A percentile compares a stretch with the other conserved stretches of the same genome.
phyloP scores from a whole-genome alignment of 2,113 vertebrate genomes.

The Siphamia tubifer region DNA sequence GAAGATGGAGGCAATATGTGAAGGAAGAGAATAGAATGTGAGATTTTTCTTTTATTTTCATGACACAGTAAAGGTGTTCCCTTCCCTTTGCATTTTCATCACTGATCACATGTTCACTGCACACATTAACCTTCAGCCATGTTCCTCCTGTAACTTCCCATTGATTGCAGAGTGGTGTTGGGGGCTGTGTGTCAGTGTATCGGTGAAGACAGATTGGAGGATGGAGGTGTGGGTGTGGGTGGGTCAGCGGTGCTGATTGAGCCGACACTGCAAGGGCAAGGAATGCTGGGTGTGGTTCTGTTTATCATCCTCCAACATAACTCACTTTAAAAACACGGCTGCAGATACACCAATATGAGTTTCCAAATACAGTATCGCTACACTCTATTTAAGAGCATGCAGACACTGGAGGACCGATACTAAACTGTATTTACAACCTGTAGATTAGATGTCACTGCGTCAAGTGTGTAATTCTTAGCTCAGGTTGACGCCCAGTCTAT shows the following conservation, averaged over 20 bases:
- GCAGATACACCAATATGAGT: conserved; percentile 7
- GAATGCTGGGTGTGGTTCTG: conserved; percentile 41
- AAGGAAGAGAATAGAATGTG: no score
- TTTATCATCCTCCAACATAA: conserved; percentile 45
- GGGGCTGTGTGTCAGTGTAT: not conserved
- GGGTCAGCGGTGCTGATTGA: conserved; percentile 47
- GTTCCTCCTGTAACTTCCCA: conserved; percentile 41
- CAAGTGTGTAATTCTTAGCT: conserved; percentile 18
- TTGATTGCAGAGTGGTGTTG: conserved; percentile 55
- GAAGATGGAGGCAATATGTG: no score
- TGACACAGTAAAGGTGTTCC: not conserved
- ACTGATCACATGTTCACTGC: conserved; percentile 22
- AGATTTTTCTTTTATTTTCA: not conserved
- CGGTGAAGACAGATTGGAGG: conserved; percentile 18
- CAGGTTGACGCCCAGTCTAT: not conserved
- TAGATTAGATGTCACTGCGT: conserved; percentile 49
- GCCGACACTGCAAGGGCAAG: conserved; percentile 27
- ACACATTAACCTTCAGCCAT: conserved; percentile 73
- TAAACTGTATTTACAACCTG: conserved; percentile 52
- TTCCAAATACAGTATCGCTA: not conserved
- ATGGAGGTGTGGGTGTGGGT: conserved; percentile 10
- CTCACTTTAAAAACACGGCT: conserved; percentile 16
- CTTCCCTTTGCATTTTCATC: not conserved
- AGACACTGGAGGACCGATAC: not conserved
- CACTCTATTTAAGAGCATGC: not conserved